Base-by-base conservation (phyloP, 2,113 vertebrate genomes). In the Odontophorus gujanensis region DNA sequence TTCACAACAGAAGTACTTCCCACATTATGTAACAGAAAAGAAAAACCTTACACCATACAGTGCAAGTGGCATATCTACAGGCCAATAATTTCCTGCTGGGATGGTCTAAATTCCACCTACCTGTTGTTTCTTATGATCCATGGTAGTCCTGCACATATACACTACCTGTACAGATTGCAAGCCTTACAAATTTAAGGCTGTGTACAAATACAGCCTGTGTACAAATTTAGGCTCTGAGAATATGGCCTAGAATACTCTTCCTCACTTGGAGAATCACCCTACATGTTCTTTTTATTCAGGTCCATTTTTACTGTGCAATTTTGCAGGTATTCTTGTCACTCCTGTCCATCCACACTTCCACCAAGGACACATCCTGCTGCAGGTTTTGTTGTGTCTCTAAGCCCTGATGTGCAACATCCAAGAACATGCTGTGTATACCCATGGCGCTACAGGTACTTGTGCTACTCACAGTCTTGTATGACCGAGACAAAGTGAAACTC, bases 31-130 rank as follows among this genome's bases (percentile, higher is more conserved):
- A 2, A 34, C 6, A 17, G 69, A 75, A 71, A 71, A 75, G 61
- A 85, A 81, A 32, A 71, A 66, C 61, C 12, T 17, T 40, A n/a
- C 45, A 26, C 57, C 18, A 10, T 12, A 21, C 13, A 19, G 26
- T 1, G 67, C 36, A 45, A 91, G 53, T 71, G 53, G 48, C 0
- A 0, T 38, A 40, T 36, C 69, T 57, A 47, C 8, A 36, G 7
- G n/a, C 30, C 0, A 0, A 19, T 9, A 66, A 13, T 20, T 86
- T 77, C 36, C 50, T 62, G 4, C 55, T 26, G 28, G 20, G 9
- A 36, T 57, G 69, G 8, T 55, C 73, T 66, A 17, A 78, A 48
- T 78, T 78, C 57, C 24, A 62, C 12, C 18, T 20, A 25, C 0
- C 0, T 16, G 36, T 5, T 43, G 40, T 16, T 48, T 69, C 15